A percentile compares a stretch with the other conserved stretches of the same genome.
Conservation (phyloP, 2,113 vertebrate genomes). For the Chloebia gouldiae region DNA sequence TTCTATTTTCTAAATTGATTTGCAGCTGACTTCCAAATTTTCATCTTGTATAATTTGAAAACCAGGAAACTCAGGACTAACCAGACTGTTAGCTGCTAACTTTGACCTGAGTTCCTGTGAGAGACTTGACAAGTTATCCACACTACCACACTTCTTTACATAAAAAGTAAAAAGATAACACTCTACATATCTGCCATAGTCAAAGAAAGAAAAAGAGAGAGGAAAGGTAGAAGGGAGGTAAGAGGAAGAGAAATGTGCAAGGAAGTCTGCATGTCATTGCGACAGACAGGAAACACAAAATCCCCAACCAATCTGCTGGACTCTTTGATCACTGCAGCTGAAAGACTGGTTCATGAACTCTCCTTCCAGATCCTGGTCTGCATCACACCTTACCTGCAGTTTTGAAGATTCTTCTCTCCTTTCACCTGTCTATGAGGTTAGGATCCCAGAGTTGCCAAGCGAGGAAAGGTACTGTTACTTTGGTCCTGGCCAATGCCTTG, state of each 20-base stretch:
- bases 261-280: neutral
- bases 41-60: neutral
- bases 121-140: neutral
- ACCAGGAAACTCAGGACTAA: neutral
- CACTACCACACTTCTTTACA: neutral
- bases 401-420: too few relatives aligned
- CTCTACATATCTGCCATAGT: neutral
- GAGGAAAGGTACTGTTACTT: neutral
- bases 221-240: neutral
- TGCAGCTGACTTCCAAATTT: neutral
- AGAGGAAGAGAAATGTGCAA: neutral
- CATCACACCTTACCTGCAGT: neutral
- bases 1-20: neutral
- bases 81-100: neutral
- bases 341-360: neutral
- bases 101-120: neutral
- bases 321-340: neutral
- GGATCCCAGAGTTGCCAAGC: neutral
- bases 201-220: neutral
- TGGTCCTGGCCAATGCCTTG: fast-evolving
- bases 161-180: neutral
- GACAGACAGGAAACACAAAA: neutral
- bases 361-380: neutral
- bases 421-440: neutral
- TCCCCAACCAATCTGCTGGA: neutral